Conservation (phyloP, 2,113 vertebrate genomes). For the Eira barbara region DNA sequence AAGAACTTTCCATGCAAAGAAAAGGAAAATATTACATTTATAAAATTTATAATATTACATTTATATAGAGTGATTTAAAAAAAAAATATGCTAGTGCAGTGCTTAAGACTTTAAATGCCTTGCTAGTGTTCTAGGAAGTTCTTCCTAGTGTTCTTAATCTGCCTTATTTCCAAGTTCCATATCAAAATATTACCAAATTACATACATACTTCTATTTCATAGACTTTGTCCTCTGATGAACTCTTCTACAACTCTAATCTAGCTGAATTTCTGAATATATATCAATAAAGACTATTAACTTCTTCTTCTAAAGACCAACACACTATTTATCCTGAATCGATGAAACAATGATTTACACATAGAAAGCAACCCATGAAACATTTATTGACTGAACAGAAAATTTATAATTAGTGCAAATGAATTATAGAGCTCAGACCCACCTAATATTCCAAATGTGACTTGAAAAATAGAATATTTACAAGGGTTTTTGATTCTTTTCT, state of each 20-base stretch:
- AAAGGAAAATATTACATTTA: background rate
- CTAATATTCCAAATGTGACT: background rate
- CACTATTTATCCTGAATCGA: background rate
- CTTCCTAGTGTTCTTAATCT: background rate
- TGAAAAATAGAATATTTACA: background rate
- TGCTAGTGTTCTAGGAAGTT: background rate
- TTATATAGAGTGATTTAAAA: background rate
- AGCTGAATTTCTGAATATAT: background rate
- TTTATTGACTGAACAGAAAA: background rate
- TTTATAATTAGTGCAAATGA: background rate
- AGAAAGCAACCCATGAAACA: background rate
- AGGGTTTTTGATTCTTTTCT: background rate
- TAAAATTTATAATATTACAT: background rate
- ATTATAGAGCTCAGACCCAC: background rate
- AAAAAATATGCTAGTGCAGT: background rate
- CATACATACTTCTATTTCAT: background rate
- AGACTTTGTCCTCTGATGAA: background rate
- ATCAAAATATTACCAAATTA: background rate
- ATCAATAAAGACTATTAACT: background rate
- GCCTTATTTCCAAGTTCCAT: background rate
- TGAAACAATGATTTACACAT: background rate
- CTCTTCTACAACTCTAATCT: background rate
- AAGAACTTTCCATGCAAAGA: background rate
- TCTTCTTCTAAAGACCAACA: background rate
- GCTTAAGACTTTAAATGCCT: background rate